Conservation (phyloP, 2,888 invertebrate genomes). For the Creontiades dilutus region DNA sequence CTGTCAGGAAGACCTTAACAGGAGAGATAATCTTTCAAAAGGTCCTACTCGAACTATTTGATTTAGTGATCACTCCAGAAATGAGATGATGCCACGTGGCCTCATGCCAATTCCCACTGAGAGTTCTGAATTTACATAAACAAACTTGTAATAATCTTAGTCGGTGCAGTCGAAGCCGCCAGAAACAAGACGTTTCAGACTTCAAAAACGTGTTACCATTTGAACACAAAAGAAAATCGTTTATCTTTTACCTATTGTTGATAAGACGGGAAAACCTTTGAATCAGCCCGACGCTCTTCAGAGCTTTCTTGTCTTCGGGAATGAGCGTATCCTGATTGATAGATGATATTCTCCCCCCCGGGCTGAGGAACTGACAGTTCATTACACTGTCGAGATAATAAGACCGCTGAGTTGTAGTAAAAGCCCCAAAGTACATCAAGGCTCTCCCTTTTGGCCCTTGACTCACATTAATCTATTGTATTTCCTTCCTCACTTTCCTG, state of each 20-base stretch:
- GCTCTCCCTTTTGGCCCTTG: background rate
- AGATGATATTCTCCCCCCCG: background rate
- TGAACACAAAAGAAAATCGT: background rate
- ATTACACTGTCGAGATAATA: constrained; percentile 36
- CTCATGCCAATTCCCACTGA: too few species aligned
- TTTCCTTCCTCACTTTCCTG: background rate
- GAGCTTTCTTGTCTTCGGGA: background rate
- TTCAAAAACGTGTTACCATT: too few species aligned
- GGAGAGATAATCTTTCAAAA: too few species aligned
- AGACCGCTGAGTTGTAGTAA: constrained; percentile 6
- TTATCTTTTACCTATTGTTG: background rate
- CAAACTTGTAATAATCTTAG: too few species aligned
- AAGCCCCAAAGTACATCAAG: background rate
- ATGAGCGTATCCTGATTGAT: background rate
- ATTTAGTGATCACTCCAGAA: too few species aligned
- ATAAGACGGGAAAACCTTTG: background rate
- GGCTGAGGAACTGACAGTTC: constrained; percentile 9
- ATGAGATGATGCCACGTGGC: too few species aligned
- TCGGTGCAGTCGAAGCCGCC: too few species aligned
- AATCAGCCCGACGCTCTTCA: background rate
- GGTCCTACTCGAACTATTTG: too few species aligned
- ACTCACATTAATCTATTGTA: background rate
- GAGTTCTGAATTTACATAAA: too few species aligned
- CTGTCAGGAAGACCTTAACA: too few species aligned
- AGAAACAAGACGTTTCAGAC: too few species aligned